Percentiles rank a stretch among this genome's conserved stretches.
Evolutionary conservation across 1,140 invertebrate genomes (phyloP).

Genomic region (Bombus terrestris): DNA sequence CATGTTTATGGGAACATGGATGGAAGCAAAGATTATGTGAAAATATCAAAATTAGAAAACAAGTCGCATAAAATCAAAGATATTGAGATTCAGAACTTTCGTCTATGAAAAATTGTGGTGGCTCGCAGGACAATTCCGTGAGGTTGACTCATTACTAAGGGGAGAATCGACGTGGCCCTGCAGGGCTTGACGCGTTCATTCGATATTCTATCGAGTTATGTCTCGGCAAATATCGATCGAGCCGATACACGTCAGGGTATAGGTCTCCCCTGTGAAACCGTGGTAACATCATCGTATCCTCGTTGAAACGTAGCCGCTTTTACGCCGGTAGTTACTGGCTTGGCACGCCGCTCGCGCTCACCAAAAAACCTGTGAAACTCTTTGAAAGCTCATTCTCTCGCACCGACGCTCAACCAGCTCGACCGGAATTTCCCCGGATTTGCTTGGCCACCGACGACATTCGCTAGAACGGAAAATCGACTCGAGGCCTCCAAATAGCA

Average conservation of each 20-base stretch:
- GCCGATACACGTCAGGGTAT: constrained; percentile 46
- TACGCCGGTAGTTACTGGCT: background rate
- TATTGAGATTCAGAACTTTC: background rate
- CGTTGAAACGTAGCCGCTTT: constrained; percentile 35
- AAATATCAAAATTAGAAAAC: no score
- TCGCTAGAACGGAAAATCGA: constrained; percentile 26
- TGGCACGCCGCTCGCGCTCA: background rate
- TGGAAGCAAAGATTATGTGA: no score
- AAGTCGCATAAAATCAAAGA: background rate
- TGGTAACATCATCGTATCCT: constrained; percentile 48
- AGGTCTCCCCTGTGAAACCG: constrained; percentile 44
- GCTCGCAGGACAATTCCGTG: constrained; percentile 30
- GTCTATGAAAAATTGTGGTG: constrained; percentile 4
- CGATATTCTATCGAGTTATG: constrained; percentile 71
- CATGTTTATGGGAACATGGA: no score
- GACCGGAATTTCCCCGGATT: constrained; percentile 39
- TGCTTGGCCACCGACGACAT: constrained; percentile 10
- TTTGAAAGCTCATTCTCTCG: constrained; percentile 55
- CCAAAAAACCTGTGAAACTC: constrained; percentile 58
- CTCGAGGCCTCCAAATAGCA: constrained; percentile 15
- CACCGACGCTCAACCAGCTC: constrained; percentile 47
- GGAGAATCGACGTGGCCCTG: constrained; percentile 29
- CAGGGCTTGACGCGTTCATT: constrained; percentile 56
- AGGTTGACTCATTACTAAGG: constrained; percentile 54
- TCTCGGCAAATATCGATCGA: constrained; percentile 71